Evolutionary conservation across 2,888 invertebrate genomes (phyloP), one percentile per base, ranked within the genome.

Genomic region (Acronicta psi): DNA sequence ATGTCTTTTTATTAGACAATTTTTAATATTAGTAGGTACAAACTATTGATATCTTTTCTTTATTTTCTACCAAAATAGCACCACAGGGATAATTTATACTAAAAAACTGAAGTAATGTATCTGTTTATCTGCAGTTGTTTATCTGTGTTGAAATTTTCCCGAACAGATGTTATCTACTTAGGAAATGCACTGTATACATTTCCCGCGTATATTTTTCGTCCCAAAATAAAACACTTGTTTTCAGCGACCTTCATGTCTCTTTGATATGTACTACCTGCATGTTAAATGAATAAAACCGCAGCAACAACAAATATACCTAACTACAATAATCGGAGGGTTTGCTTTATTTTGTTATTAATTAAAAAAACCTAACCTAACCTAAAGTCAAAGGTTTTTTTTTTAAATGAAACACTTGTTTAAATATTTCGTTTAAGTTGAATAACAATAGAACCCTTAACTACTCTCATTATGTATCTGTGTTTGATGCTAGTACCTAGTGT

Each of bases 241-340:
- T 29, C 4, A 20, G 41, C 36, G 40, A 46, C 49, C 57, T 68
- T 64, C 49, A 14, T 20, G 45, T 37, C 29, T 11, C 41, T 41
- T 44, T 53, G 20, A 49, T 40, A 58, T 45, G 52, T 44, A 68
- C 37, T 43, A 5, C 62, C 49, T 45, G 62, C 47, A 58, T 63
- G 13, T 5, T 31, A 20, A 42, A 31, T 37, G 49, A 63, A 61
- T 34, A 25, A 59, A 46, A 8, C 8, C n/a, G n/a, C n/a, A n/a
- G 16, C 16, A 43, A 31, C 11, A 29, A 5, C 14, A 38, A n/a
- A n/a, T n/a, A n/a, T n/a, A n/a, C n/a, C n/a, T n/a, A n/a, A 3
- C 20, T 53, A 14, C 11, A 13, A 45, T 50, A 61, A 36, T 40
- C 34, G 34, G 20, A 10, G 23, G 25, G 9, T 25, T 25, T 23